A percentile compares a stretch with the other conserved stretches of the same genome.
Evolutionary conservation across 2,113 vertebrate genomes (phyloP).

Genomic region (Myotis lucifugus): DNA sequence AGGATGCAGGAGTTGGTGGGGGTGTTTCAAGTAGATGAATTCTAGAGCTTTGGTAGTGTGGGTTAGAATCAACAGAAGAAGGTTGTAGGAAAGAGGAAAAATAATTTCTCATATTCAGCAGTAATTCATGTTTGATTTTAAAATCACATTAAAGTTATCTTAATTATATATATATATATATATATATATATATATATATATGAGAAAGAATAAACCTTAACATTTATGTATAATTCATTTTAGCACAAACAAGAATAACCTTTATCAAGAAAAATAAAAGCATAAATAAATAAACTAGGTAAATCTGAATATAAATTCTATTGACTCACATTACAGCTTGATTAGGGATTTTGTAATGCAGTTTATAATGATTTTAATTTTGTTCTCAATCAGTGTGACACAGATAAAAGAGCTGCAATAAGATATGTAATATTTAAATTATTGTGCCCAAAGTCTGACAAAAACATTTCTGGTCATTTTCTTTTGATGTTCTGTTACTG

Average conservation of each 20-base stretch:
- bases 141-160: constrained; percentile 18
- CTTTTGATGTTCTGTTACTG: background rate
- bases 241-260: background rate
- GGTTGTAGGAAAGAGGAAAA: background rate
- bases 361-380: constrained; percentile 34
- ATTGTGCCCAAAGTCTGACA: background rate
- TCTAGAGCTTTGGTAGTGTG: background rate
- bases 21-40: background rate
- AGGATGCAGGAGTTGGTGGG: background rate
- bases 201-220: background rate
- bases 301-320: constrained; percentile 30
- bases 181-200: background rate
- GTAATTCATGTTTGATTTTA: constrained; percentile 32
- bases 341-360: background rate
- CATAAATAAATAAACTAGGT: background rate
- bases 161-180: background rate
- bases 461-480: constrained; percentile 21
- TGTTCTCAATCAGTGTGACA: background rate
- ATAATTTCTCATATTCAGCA: background rate
- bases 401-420: background rate
- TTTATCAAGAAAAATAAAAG: constrained; percentile 45
- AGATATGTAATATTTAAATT: background rate
- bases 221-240: constrained; percentile 17
- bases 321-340: background rate
- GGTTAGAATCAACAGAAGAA: background rate